Base-by-base conservation (phyloP, 2,888 invertebrate species). In the Trichopria drosophilae region DNA sequence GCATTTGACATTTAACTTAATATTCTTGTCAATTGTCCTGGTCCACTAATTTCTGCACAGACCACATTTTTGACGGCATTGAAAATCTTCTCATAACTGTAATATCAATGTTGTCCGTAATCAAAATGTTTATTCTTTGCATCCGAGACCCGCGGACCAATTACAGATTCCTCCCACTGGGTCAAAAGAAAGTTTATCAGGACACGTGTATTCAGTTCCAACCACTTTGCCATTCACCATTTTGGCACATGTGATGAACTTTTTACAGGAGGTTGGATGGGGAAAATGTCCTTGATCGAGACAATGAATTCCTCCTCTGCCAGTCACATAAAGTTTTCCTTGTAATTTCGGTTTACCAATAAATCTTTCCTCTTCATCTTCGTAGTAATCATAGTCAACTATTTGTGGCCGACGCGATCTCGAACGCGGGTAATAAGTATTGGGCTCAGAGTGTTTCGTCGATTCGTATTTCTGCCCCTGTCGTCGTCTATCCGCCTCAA, bases 131-230 rank as follows among this genome's bases (percentile, higher is more conserved):
- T 48, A 67, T 10, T 88, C 87, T 55, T 84, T 83, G 67, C 91
- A 91, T 1, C 88, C 89, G 12, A 89, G 78, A 1, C 88, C 90
- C 1, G 87, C 86, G 0, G 89, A 85, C 90, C 92, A 93, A 76
- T 93, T 93, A 73, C 93, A 93, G 62, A 92, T 92, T 16, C 92
- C 91, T 4, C 91, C 93, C 2, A 92, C 86, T 1, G 91, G 92
- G 73, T 93, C 93, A 71, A 91, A 93, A 65, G 90, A 89, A 3
- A 93, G 79, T 23, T 88, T 87, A 63, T 85, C 85, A 0, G 93
- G 93, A 69, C 93, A 93, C 10, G 90, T 86, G 77, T 93, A 93
- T 65, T 90, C 91, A 85, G 91, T 93, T 6, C 91, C 92, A 1
- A 88, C 77, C 2, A 91, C 82, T 12, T 84, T 82, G 10, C 86